Evolutionary conservation across 2,888 invertebrate genomes (phyloP).

Genomic region (Ptychoptera contaminata): DNA sequence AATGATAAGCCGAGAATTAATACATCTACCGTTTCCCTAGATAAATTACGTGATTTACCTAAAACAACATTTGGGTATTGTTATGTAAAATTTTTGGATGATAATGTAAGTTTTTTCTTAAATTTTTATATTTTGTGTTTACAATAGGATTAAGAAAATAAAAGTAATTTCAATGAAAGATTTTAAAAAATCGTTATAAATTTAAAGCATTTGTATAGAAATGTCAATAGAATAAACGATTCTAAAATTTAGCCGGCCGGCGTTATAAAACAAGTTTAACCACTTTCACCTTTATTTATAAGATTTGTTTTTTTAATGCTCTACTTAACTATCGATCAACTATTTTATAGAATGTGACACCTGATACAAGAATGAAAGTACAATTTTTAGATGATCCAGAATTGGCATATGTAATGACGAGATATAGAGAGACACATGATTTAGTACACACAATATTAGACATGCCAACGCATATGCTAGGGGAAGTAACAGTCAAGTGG

Average conservation of each 20-base stretch:
- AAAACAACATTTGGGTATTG: slow-evolving; percentile 69
- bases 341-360: slow-evolving; percentile 52
- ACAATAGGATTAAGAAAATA: too few relatives aligned
- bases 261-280: too few relatives aligned
- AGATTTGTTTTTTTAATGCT: too few relatives aligned
- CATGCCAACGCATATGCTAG: slow-evolving; percentile 90
- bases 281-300: too few relatives aligned
- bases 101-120: slow-evolving; percentile 37
- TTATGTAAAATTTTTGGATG: slow-evolving; percentile 69
- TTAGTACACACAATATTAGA: slow-evolving; percentile 77
- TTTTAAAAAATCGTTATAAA: too few relatives aligned
- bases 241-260: too few relatives aligned
- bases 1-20: slow-evolving; percentile 74
- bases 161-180: too few relatives aligned
- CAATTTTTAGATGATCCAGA: slow-evolving; percentile 79
- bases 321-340: not conserved
- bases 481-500: slow-evolving; percentile 92
- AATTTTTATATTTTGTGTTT: not conserved
- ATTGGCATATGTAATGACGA: slow-evolving; percentile 89
- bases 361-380: slow-evolving; percentile 80
- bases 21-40: slow-evolving; percentile 61
- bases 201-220: not conserved
- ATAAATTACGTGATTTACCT: slow-evolving; percentile 52
- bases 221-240: slow-evolving; percentile 32
- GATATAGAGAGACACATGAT: slow-evolving; percentile 96